Evolutionary conservation across 2,113 vertebrate genomes (phyloP).

Genomic region (Labrus mixtus): DNA sequence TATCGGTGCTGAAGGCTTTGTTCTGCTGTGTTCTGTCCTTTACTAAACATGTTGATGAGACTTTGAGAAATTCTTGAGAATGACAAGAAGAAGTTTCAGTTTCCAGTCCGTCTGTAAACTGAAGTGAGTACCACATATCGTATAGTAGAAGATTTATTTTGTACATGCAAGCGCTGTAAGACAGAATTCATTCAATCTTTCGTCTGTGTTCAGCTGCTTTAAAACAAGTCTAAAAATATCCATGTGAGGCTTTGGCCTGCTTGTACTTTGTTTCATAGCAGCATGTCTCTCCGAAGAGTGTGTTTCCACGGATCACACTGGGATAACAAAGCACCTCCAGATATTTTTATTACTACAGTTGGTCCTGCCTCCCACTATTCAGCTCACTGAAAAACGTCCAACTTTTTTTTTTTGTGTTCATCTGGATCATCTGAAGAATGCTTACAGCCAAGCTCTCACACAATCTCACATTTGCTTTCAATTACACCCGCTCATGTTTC

Average conservation of each 20-base stretch:
- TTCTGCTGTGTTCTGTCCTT: not conserved
- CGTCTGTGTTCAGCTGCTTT: conserved; percentile 7
- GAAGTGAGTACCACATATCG: not conserved
- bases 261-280: conserved; percentile 1
- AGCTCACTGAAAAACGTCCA: conserved; percentile 1
- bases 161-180: not conserved
- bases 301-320: conserved; percentile 2
- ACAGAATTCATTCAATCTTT: not conserved
- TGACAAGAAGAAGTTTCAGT: not conserved
- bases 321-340: conserved; percentile 13
- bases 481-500: conserved; percentile 6
- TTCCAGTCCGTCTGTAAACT: conserved; percentile 6
- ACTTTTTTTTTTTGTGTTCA: conserved; percentile 13
- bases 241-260: not conserved
- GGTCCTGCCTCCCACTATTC: conserved; percentile 6
- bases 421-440: conserved; percentile 27
- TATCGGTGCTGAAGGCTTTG: not conserved
- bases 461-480: conserved; percentile 39
- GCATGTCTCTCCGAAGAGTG: not conserved
- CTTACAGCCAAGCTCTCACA: conserved; percentile 7
- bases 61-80: conserved; percentile 2
- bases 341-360: conserved; percentile 3
- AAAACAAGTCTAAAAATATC: conserved; percentile 6
- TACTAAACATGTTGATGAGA: not conserved
- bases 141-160: not conserved